Base-by-base conservation (phyloP, 2,888 invertebrate genomes). In the Polymixis flavicincta region DNA sequence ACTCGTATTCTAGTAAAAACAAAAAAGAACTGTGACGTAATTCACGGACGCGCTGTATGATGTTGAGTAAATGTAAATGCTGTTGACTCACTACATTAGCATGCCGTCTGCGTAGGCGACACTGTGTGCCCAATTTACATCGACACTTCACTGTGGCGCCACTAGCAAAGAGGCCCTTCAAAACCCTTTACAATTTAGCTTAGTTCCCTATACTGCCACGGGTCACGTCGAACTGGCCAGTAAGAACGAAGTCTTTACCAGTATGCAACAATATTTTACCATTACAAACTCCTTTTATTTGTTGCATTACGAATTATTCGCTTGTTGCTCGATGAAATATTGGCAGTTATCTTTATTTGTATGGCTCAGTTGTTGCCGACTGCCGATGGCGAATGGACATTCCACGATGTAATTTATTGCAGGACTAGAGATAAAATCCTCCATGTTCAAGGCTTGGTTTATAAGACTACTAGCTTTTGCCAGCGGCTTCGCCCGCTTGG, bases 71-170 rank as follows among this genome's bases (percentile, higher is more conserved):
- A 89, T 89, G 84, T 81, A 85, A 89, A 90, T 85, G 61, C 22
- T 79, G 76, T 81, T 90, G 90, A 90, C 87, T 90, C 90, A 90
- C 57, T n/a, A 55, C 64, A 80, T 89, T 85, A 85, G 74, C 71
- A 87, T 85, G 79, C 78, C 0, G 73, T 1, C 42, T 64, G 83
- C 85, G 83, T 83, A 71, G 83, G 83, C 83, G 85, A 85, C 85
- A 80, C 50, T 74, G 48, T 17, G 3, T 42, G 59, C 32, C 81
- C 82, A 76, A 65, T 50, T 19, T 55, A 76, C 5, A 42, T 45
- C n/a, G 50, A 64, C 7, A 64, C 70, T 55, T 60, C 19, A 14
- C 14, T 19, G 63, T 17, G 37, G 78, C 76, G 67, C 76, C 54
- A 32, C 48, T 32, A 55, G 69, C 54, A 65, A 65, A 42, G 59